Percentiles rank a stretch among this genome's conserved stretches.
phyloP scores from a whole-genome alignment of 2,113 vertebrate species.

The Tautogolabrus adspersus region DNA sequence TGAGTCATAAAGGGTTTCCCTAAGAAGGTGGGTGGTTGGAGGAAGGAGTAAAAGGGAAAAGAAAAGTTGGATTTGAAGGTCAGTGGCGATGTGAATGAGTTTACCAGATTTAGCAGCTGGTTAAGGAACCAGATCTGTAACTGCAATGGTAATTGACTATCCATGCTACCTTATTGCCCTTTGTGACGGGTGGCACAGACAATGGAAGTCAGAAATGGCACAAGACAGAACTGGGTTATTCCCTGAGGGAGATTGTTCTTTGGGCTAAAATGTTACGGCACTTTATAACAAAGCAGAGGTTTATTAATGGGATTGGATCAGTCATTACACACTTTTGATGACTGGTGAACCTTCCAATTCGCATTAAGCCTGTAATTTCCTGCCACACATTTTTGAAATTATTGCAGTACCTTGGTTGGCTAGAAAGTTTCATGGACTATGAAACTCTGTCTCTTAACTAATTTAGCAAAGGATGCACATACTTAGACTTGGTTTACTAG shows the following conservation, averaged over 20 bases:
- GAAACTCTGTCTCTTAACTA: neutral
- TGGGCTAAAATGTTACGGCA: constrained; percentile 23
- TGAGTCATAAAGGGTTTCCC: constrained; percentile 70
- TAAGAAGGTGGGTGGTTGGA: constrained; percentile 31
- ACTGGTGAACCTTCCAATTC: constrained; percentile 27
- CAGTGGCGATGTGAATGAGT: constrained; percentile 60
- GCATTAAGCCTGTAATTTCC: constrained; percentile 38
- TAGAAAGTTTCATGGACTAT: neutral
- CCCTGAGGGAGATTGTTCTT: constrained; percentile 14
- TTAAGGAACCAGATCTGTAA: constrained; percentile 39
- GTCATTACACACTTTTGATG: constrained; percentile 39
- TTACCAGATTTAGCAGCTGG: constrained; percentile 63
- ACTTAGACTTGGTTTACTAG: constrained; percentile 10
- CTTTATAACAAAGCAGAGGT: constrained; percentile 38
- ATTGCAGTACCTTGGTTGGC: neutral
- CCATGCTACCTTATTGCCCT: constrained; percentile 32
- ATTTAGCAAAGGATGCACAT: neutral
- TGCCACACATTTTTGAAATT: constrained; percentile 23
- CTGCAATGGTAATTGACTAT: constrained; percentile 50
- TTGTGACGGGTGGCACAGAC: constrained; percentile 20
- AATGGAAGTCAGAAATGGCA: constrained; percentile 25
- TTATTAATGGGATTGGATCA: constrained; percentile 33
- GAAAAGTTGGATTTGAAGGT: constrained; percentile 68
- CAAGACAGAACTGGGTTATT: constrained; percentile 25
- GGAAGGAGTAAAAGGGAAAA: constrained; percentile 28